A percentile compares a stretch with the other conserved stretches of the same genome.
Evolutionary conservation across 2,113 vertebrate species (phyloP).

Genomic region (Centropus unirufus): DNA sequence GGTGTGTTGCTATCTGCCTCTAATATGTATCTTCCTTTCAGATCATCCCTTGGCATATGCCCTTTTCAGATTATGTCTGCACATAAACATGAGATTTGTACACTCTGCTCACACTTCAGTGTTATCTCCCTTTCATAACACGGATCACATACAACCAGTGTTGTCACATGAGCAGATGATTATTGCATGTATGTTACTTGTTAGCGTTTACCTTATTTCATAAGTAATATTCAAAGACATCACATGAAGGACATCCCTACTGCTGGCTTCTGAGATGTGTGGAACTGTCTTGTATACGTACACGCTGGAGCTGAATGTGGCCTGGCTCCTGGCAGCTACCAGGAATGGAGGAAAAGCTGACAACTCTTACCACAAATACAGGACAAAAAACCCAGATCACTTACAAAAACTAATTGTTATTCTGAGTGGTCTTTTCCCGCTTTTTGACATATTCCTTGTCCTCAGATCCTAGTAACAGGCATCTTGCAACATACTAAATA

Average conservation of each 20-base stretch:
- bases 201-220: neutral
- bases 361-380: neutral
- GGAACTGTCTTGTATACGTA: neutral
- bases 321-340: neutral
- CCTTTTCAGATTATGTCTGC: neutral
- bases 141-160: neutral
- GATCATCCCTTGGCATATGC: neutral
- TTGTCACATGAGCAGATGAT: neutral
- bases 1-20: neutral
- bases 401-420: neutral
- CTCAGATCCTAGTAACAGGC: no score
- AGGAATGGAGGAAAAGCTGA: neutral
- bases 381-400: neutral
- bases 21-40: neutral
- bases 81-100: neutral
- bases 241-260: neutral
- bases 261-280: neutral
- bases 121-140: neutral
- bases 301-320: neutral
- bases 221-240: neutral
- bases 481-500: neutral
- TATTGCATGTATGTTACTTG: neutral
- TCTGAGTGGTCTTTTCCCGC: neutral
- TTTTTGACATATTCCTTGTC: neutral
- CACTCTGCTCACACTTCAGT: neutral